These are phyloP conservation scores for Coranthus polyacanthus DNA, from an alignment of 2,797 vertebrate species.

Conservation along the genomic window DNA sequence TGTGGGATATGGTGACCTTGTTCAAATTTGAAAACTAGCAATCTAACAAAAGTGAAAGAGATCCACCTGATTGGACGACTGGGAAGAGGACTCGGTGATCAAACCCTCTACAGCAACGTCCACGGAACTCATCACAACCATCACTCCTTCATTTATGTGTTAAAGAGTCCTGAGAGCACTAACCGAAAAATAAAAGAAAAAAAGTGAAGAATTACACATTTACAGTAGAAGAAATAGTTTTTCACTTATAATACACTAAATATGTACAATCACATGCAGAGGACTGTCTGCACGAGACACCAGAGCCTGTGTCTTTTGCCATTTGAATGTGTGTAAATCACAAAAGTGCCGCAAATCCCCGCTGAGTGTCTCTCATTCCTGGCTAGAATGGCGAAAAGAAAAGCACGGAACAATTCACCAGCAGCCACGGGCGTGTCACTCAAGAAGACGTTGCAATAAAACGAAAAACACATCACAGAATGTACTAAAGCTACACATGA, in stretches of 20 bases:
- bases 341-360: conserved; percentile 86
- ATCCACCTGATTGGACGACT: conserved; percentile 71
- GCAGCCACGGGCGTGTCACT: conserved; percentile 86
- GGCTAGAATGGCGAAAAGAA: conserved; percentile 81
- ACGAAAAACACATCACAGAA: conserved; percentile 76
- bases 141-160: conserved; percentile 87
- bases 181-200: conserved; percentile 84
- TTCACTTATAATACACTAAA: conserved; percentile 97
- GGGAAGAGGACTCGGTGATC: conserved; percentile 55
- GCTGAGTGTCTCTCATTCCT: conserved; percentile 87
- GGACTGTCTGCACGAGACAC: conserved; percentile 86
- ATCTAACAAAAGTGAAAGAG: conserved; percentile 63
- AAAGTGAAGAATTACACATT: conserved; percentile 95
- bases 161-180: conserved; percentile 99
- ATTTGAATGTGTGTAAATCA: conserved; percentile 84
- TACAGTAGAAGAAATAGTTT: conserved; percentile 92
- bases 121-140: conserved; percentile 71
- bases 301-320: conserved; percentile 89
- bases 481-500: conserved; percentile 79
- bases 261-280: conserved; percentile 97
- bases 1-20: conserved; percentile 66
- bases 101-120: conserved; percentile 59
- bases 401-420: conserved; percentile 79
- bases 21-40: conserved; percentile 56
- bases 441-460: conserved; percentile 68